phyloP scores from a whole-genome alignment of 64 coral and sea anemone genomes.

The Dendronephthya gigantea region DNA sequence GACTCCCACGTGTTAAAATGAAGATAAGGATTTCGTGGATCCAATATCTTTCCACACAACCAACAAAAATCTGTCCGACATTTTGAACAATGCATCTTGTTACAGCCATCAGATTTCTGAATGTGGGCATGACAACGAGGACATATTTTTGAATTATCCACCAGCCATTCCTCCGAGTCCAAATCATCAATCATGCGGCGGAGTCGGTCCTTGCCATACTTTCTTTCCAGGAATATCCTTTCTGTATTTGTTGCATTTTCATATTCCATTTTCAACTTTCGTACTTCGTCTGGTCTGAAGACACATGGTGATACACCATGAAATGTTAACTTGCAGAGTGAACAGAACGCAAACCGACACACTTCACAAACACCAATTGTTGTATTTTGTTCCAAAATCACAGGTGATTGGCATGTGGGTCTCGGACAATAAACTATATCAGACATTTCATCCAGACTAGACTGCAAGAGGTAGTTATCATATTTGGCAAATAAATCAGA shows the following conservation, averaged over 20 bases:
- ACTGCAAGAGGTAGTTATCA: constrained; percentile 79
- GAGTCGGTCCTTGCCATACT: constrained; percentile 69
- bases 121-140: constrained; percentile 73
- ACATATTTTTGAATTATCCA: constrained; percentile 63
- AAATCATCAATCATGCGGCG: constrained; percentile 74
- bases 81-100: constrained; percentile 94
- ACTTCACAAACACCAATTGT: constrained; percentile 62
- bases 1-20: constrained; percentile 61
- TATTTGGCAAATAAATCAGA: constrained; percentile 86
- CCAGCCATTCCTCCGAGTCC: constrained; percentile 70
- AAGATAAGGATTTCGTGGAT: constrained; percentile 65
- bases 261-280: constrained; percentile 60
- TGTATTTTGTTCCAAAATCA: constrained; percentile 66
- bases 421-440: constrained; percentile 83
- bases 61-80: constrained; percentile 83
- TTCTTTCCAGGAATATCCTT: constrained; percentile 60
- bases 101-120: constrained; percentile 93
- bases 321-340: constrained; percentile 69
- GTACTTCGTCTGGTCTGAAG: constrained; percentile 52
- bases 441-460: constrained; percentile 88
- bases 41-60: constrained; percentile 58
- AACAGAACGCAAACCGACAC: constrained; percentile 73
- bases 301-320: constrained; percentile 86
- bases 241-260: constrained; percentile 41
- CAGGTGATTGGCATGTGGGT: constrained; percentile 55